phyloP scores from a whole-genome alignment of 2,113 vertebrate species.

The Hoplias malabaricus region DNA sequence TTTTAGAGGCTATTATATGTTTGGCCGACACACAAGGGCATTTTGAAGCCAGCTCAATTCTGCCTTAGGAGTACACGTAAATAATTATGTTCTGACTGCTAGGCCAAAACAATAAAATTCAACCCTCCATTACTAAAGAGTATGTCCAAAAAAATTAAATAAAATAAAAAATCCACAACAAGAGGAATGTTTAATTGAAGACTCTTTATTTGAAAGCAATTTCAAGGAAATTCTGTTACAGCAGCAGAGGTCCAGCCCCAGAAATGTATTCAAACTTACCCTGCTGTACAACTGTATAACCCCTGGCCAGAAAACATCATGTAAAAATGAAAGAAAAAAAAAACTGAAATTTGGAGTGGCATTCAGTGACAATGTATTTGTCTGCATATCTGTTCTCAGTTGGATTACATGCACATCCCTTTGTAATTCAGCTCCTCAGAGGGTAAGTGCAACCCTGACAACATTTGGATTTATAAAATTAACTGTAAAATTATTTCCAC shows the following conservation, averaged over 20 bases:
- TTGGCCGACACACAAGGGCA: too few relatives aligned
- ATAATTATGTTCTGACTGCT: too few relatives aligned
- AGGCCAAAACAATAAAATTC: too few relatives aligned
- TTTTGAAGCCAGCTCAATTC: too few relatives aligned
- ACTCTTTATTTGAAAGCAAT: slow-evolving; percentile 14
- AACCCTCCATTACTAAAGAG: too few relatives aligned
- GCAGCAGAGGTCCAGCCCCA: not conserved
- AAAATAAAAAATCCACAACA: not conserved
- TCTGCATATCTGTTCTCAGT: too few relatives aligned
- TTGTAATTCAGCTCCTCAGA: too few relatives aligned
- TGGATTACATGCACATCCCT: too few relatives aligned
- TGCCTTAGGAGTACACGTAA: too few relatives aligned
- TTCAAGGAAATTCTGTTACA: not conserved
- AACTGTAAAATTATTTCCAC: not conserved
- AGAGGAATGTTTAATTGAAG: not conserved
- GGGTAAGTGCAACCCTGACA: not conserved
- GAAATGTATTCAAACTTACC: not conserved
- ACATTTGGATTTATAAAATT: not conserved
- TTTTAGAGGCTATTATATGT: too few relatives aligned
- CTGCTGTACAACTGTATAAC: not conserved
- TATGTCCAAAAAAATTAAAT: not conserved
- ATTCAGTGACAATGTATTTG: not conserved
- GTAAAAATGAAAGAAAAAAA: not conserved
- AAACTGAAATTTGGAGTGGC: not conserved
- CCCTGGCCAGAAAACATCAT: not conserved